Base-by-base conservation (phyloP, 2,113 vertebrate genomes). In the Dolichotis patagonum region DNA sequence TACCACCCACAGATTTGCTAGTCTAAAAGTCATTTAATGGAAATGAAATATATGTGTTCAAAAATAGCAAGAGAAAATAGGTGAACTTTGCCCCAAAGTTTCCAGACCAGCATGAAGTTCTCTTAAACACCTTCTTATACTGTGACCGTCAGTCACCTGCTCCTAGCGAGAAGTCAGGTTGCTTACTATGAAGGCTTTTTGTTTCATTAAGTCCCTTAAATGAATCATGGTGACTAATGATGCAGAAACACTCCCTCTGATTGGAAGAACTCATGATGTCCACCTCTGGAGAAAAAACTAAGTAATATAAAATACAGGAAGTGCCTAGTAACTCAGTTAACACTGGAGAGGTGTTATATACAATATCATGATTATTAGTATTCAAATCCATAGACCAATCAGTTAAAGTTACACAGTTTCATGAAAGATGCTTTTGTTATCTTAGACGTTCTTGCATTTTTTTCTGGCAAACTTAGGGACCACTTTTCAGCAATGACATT, bases 401-500 rank as follows among this genome's bases (percentile, higher is more conserved):
- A 58, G 12, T 71, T 91, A 58, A 65, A 84, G 46, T 24, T 65
- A 75, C 32, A 22, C 9, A 92, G 7, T 84, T 41, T 78, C 26
- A 87, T 84, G 77, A 90, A 92, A 46, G 28, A 85, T 77, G 9
- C 1, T 81, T 13, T 89, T 96, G 19, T 87, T 93, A 58, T 54
- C 78, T 88, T 67, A 77, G 11, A 9, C 62, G 22, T 65, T 63
- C 54, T 87, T 88, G 3, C 8, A 49, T 26, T 63, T 83, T 73
- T 73, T 63, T 46, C 28, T 69, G 62, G 52, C 67, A 81, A 88
- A 88, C 32, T 88, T 22, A 90, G 38, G 38, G 20, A 71, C 6
- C 28, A 19, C 24, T 91, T 26, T 7, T 85, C 26, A 77, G 38
- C 14, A 88, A 26, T 56, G 69, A 80, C 43, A 32, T 54, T 73